Evolutionary conservation across 2,888 invertebrate species (phyloP), one percentile per base, ranked within the genome.

Genomic region (Chrysolina oricalcia): DNA sequence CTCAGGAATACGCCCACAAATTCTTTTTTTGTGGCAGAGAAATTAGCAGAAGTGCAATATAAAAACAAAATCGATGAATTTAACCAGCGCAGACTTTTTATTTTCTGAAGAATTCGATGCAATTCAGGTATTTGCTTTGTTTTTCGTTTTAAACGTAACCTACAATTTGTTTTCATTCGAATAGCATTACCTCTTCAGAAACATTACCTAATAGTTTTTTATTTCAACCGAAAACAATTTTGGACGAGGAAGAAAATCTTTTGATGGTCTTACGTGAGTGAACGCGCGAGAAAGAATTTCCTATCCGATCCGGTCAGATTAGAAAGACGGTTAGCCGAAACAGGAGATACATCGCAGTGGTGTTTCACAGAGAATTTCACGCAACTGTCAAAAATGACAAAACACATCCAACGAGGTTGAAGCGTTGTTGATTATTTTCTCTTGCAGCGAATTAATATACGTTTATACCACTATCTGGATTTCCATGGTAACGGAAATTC

Each of bases 211-310:
- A 10, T 3, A 19, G 19, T 21, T 50, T 53, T 53, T 53, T 53
- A 21, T 53, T 53, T 11, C 21, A 53, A 53, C 53, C 53, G 53
- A 53, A 53, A 53, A 53, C 53, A 53, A 53, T 53, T 53, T 15
- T 11, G 53, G 11, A 53, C 53, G 53, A n/a, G 21, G 53, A 21
- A 53, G 1, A 19, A 11, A 53, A 19, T 53, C 53, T 21, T 21
- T 50, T 50, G 21, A 21, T 21, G 10, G 21, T 19, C 53, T 53
- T 53, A 21, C 53, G 19, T 21, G 4, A 21, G 53, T 53, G 11
- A 53, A 53, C 10, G 11, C 21, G 21, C 21, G 21, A 10, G 53
- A 11, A 11, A 19, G 19, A 53, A 53, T 53, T 53, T 21, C 19
- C 53, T 53, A 13, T 53, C 11, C 21, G 53, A 13, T 53, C 11